Evolutionary conservation across 2,888 invertebrate species (phyloP).

Genomic region (Ametastegia equiseti): DNA sequence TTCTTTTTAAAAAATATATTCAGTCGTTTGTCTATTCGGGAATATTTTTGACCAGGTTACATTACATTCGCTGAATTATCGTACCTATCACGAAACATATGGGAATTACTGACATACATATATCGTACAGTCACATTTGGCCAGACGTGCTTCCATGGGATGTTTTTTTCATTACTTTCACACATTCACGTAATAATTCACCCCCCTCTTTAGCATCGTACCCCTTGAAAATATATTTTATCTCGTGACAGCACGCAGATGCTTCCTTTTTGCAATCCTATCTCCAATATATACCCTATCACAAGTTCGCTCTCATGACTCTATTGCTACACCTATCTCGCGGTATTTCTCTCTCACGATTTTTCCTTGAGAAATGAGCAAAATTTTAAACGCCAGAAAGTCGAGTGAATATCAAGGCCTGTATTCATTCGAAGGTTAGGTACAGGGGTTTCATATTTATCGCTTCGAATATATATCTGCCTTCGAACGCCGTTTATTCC

Average conservation of each 20-base stretch:
- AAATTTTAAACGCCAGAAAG: slow-evolving; percentile 36
- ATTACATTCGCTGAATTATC: background rate
- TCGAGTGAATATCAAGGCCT: slow-evolving; percentile 24
- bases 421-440: slow-evolving; percentile 22
- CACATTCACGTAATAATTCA: slow-evolving; percentile 61
- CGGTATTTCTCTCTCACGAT: background rate
- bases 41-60: background rate
- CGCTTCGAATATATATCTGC: slow-evolving; percentile 27
- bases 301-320: slow-evolving; percentile 29
- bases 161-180: slow-evolving; percentile 59
- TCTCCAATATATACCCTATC: slow-evolving; percentile 49
- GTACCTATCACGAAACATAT: background rate
- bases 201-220: slow-evolving; percentile 53
- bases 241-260: slow-evolving; percentile 61
- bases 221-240: slow-evolving; percentile 58
- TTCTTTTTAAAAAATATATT: background rate
- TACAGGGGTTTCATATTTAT: slow-evolving; percentile 34
- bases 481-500: slow-evolving; percentile 34
- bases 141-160: background rate
- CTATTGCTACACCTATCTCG: background rate
- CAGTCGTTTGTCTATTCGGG: background rate
- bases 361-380: slow-evolving; percentile 26
- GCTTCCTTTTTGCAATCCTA: slow-evolving; percentile 60
- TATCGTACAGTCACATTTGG: slow-evolving; percentile 33
- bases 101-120: slow-evolving; percentile 5